Base-by-base conservation (phyloP, 2,797 vertebrate genomes). In the Trematomus bernacchii region DNA sequence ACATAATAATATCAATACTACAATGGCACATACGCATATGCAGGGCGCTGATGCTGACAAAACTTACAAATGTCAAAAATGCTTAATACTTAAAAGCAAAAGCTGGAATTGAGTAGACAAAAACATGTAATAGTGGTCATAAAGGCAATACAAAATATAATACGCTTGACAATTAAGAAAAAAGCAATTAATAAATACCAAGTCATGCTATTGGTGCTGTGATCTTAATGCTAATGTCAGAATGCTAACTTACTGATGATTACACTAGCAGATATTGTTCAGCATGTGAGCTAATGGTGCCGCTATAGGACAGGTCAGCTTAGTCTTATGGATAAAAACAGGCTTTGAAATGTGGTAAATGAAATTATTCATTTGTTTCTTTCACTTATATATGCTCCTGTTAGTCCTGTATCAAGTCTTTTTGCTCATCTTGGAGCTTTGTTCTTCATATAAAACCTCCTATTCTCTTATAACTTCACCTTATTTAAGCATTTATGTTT, bases 371-470 rank as follows among this genome's bases (percentile, higher is more conserved):
- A 19, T 57, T 53, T 6, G 30, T 50, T 50, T 51, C 27, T 57
- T 72, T 54, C 33, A 62, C 10, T 37, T 37, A 14, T n/a, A 21
- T 27, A 12, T 33, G 58, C 44, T 73, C 47, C 37, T 9, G 43
- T 30, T 44, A 13, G 12, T 64, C 42, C 23, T 61, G 19, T 14
- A 44, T 66, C 37, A 13, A 11, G 27, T 19, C 9, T 10, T 4
- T 13, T 37, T 11, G 30, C 2, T 9, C 51, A n/a, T 43, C 10
- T 33, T 15, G 21, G 13, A 59, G 16, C 15, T 60, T 67, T 47
- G 19, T 67, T 66, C 51, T 57, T 77, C 70, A 47, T 42, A 33
- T 51, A 33, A 71, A 65, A 59, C 10, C 37, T 60, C 48, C 33
- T 6, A 1, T 50, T 60, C 27, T 11, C 42, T 67, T 60, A 6